These are phyloP conservation scores for Apis laboriosa DNA, from an alignment of 1,140 invertebrate species.

Conservation along the genomic window DNA sequence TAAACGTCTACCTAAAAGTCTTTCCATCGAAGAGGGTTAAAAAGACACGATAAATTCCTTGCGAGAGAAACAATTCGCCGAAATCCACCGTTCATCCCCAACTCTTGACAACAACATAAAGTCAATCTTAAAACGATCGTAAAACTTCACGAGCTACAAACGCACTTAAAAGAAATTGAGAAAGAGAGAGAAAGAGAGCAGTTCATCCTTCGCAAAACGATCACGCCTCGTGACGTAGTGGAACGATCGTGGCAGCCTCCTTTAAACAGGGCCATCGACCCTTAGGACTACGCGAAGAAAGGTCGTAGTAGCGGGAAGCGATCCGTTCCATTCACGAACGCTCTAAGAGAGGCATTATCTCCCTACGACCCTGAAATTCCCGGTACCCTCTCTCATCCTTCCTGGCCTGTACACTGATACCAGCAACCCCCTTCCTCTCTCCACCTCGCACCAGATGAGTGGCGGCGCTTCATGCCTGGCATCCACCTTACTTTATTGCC, in stretches of 20 bases:
- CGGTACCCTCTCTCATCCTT: constrained; percentile 43
- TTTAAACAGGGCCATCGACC: constrained; percentile 36
- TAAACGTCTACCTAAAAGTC: no score
- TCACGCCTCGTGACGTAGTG: constrained; percentile 31
- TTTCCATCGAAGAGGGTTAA: no score
- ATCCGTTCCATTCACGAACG: constrained; percentile 63
- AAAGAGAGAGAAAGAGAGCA: neutral
- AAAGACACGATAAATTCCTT: no score
- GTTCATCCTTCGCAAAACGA: constrained; percentile 30
- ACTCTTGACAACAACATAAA: neutral
- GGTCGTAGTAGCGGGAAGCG: constrained; percentile 46
- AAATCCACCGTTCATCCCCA: neutral
- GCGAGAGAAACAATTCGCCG: no score
- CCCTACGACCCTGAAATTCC: constrained; percentile 68
- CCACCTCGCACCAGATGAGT: neutral
- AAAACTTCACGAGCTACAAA: neutral
- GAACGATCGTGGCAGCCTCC: constrained; percentile 14
- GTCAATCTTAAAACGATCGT: neutral
- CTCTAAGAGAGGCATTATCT: constrained; percentile 60
- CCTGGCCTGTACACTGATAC: constrained; percentile 28
- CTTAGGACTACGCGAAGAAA: constrained; percentile 31
- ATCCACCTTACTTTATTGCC: constrained; percentile 66
- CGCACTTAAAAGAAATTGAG: neutral
- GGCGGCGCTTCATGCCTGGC: constrained; percentile 12
- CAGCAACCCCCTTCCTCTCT: constrained; percentile 23